phyloP scores from a whole-genome alignment of 1,140 invertebrate genomes.

The Sitophilus oryzae region DNA sequence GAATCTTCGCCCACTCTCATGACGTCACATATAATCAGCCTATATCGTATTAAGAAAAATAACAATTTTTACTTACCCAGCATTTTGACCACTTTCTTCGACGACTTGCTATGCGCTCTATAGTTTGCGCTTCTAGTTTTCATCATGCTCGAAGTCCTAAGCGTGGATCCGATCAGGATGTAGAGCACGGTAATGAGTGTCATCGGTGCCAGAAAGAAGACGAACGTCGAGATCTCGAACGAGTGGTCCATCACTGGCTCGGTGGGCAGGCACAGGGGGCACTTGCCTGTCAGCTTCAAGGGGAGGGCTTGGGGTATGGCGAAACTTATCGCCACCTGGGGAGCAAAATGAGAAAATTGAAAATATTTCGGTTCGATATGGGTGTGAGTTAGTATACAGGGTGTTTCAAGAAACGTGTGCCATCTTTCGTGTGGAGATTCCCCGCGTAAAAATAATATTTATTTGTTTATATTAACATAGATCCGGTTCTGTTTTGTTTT shows the following conservation, averaged over 20 bases:
- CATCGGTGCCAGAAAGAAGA: constrained; percentile 85
- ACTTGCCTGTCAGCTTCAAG: constrained; percentile 48
- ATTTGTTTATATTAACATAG: no score
- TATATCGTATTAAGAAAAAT: no score
- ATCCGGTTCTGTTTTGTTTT: no score
- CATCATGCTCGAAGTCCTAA: constrained; percentile 57
- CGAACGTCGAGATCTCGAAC: constrained; percentile 75
- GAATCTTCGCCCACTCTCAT: no score
- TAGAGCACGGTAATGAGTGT: constrained; percentile 79
- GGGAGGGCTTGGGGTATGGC: constrained; percentile 77
- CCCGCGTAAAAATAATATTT: no score
- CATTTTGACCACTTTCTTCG: constrained; percentile 53
- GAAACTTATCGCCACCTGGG: constrained; percentile 48
- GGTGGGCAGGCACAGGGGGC: constrained; percentile 44
- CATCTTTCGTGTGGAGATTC: no score
- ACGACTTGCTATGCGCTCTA: constrained; percentile 46
- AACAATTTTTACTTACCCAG: constrained; percentile 46
- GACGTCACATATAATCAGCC: no score
- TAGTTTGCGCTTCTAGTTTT: constrained; percentile 37
- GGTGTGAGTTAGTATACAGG: no score
- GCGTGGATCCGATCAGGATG: constrained; percentile 70
- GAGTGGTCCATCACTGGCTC: constrained; percentile 61
- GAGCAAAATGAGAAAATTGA: neutral
- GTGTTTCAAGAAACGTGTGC: no score
- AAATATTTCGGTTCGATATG: no score